Percentiles rank a stretch among this genome's conserved stretches.
Conservation (phyloP, 2,888 invertebrate genomes). For the Theretra japonica region DNA sequence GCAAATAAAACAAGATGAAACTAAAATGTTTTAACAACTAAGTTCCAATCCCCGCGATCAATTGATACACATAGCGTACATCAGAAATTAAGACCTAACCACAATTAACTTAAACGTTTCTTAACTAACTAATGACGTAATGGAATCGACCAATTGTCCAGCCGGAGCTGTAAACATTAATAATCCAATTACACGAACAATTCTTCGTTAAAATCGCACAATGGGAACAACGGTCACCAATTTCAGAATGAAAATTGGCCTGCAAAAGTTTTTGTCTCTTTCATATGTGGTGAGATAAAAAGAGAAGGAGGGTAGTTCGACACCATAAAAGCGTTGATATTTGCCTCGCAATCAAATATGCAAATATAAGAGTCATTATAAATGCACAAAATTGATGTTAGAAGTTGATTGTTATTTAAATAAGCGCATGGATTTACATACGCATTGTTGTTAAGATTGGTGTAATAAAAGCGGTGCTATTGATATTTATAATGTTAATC, state of each 20-base stretch:
- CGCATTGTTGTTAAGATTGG: background rate
- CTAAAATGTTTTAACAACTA: no score
- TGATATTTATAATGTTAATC: background rate
- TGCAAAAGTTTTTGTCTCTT: constrained; percentile 5
- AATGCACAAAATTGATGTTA: background rate
- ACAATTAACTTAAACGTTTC: constrained; percentile 19
- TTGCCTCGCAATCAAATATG: constrained; percentile 23
- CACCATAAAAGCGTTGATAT: background rate
- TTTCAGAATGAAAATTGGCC: constrained; percentile 8
- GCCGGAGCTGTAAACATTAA: constrained; percentile 24
- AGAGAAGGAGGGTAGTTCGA: background rate
- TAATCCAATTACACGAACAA: constrained; percentile 18
- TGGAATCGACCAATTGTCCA: constrained; percentile 31
- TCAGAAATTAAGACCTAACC: constrained; percentile 5
- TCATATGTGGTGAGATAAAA: background rate
- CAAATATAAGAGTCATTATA: constrained; percentile 1
- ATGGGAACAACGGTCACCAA: constrained; percentile 7
- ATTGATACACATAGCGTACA: constrained; percentile 10
- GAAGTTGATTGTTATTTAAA: constrained; percentile 17
- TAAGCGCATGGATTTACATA: background rate
- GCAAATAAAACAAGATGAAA: background rate
- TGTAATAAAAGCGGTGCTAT: background rate
- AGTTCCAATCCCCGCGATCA: background rate
- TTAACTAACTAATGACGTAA: constrained; percentile 26
- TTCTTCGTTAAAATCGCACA: constrained; percentile 15